Evolutionary conservation across 64 coral and sea anemone genomes (phyloP).

Genomic region (Trachythela sp.): DNA sequence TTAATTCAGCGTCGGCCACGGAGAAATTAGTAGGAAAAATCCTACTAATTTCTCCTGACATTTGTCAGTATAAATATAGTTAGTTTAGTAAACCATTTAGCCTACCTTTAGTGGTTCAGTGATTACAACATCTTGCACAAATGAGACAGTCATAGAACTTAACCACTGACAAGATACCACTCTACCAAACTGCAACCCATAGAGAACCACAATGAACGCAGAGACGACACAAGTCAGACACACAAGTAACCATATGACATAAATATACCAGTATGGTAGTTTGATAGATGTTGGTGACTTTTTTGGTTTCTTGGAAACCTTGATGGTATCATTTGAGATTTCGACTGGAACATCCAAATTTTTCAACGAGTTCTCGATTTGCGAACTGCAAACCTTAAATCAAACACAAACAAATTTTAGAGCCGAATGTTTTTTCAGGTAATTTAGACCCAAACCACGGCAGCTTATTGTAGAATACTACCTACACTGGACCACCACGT

Average conservation of each 20-base stretch:
- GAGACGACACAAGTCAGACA: conserved; percentile 24
- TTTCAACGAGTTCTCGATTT: too few relatives aligned
- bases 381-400: too few relatives aligned
- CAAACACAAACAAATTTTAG: too few relatives aligned
- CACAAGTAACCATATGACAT: conserved; percentile 45
- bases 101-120: conserved; percentile 64
- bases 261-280: conserved; percentile 53
- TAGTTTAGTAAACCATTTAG: too few relatives aligned
- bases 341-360: neutral
- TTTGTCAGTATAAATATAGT: too few relatives aligned
- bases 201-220: conserved; percentile 55
- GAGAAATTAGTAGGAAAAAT: too few relatives aligned
- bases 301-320: neutral
- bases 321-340: neutral
- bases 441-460: too few relatives aligned
- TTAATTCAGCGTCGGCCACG: too few relatives aligned
- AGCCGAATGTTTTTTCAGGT: too few relatives aligned
- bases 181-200: conserved; percentile 68
- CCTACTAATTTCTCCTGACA: too few relatives aligned
- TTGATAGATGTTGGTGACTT: neutral
- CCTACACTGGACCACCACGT: too few relatives aligned
- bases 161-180: conserved; percentile 74
- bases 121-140: conserved; percentile 72
- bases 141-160: conserved; percentile 41
- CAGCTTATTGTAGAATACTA: too few relatives aligned